These are phyloP conservation scores for Geotrypetes seraphini DNA, from an alignment of 2,797 vertebrate genomes.

Conservation along the genomic window DNA sequence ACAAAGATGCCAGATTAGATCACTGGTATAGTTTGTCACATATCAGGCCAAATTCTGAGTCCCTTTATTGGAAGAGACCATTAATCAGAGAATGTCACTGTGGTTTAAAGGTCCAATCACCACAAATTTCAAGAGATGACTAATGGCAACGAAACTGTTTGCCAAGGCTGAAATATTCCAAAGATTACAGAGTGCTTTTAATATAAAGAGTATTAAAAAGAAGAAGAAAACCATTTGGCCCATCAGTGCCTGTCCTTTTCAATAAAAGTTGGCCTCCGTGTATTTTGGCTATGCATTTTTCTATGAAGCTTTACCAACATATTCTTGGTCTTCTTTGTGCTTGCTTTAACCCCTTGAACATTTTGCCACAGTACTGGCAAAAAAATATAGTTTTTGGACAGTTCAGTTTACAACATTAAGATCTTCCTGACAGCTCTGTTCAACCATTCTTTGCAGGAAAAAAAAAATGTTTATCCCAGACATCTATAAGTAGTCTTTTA, in stretches of 20 bases:
- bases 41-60: slow-evolving; percentile 1
- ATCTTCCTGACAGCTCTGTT: no score
- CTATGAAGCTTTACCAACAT: background rate
- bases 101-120: background rate
- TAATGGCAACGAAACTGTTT: background rate
- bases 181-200: slow-evolving; percentile 10
- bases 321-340: no score
- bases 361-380: no score
- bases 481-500: no score
- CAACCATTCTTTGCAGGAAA: no score
- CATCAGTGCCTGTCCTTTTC: background rate
- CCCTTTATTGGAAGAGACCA: slow-evolving; percentile 4
- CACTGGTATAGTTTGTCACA: background rate
- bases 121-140: slow-evolving; percentile 7
- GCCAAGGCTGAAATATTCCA: background rate
- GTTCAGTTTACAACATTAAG: no score
- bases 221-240: background rate
- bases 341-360: no score
- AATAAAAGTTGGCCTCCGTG: background rate
- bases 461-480: no score
- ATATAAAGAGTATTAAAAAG: background rate
- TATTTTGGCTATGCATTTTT: background rate
- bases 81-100: background rate
- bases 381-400: no score
- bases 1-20: slow-evolving; percentile 8